Percentiles rank a stretch among this genome's conserved stretches.
These are phyloP conservation scores for Serilophus lunatus DNA, from an alignment of 2,113 vertebrate species.

Conservation along the genomic window DNA sequence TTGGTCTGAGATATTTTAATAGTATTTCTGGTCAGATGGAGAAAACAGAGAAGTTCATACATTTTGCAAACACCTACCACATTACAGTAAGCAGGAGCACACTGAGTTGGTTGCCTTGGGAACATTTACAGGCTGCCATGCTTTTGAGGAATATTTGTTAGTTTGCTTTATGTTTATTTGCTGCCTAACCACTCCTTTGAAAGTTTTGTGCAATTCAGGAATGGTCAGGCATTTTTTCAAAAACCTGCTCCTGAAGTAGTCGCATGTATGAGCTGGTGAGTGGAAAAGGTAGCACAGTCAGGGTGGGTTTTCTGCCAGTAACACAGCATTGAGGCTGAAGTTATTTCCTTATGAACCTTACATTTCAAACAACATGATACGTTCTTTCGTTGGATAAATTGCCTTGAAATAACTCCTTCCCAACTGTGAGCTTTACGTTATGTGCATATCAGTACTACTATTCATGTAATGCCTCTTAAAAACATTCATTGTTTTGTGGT, in stretches of 20 bases:
- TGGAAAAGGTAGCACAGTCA: neutral
- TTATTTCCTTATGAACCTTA: neutral
- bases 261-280: neutral
- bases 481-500: neutral
- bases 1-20: neutral
- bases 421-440: neutral
- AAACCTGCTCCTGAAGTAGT: neutral
- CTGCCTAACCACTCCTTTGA: neutral
- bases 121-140: neutral
- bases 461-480: neutral
- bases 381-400: neutral
- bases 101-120: slow-evolving; percentile 9
- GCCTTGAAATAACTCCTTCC: neutral
- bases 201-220: neutral
- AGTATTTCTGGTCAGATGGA: neutral
- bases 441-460: neutral
- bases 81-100: neutral
- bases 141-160: neutral
- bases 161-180: neutral
- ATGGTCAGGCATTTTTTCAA: neutral
- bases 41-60: neutral
- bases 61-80: neutral
- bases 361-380: neutral
- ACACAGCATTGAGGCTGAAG: neutral
- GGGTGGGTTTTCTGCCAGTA: neutral